Percentiles rank a stretch among this genome's conserved stretches.
phyloP scores from a whole-genome alignment of 2,113 vertebrate species.

The Pterocles burchelli region DNA sequence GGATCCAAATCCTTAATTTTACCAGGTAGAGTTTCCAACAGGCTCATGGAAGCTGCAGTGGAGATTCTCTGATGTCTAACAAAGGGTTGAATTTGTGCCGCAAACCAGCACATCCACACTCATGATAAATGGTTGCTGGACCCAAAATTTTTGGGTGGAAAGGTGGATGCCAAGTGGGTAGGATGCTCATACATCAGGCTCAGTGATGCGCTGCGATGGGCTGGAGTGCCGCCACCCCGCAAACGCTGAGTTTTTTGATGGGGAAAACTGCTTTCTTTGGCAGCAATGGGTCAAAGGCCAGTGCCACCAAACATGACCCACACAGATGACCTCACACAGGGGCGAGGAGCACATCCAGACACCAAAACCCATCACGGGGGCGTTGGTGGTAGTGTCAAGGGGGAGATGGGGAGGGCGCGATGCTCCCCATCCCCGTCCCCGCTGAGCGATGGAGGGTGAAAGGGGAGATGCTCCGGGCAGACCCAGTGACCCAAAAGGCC shows the following conservation, averaged over 20 bases:
- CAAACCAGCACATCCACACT: background rate
- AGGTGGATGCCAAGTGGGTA: background rate
- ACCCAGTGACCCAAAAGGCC: conserved; percentile 66
- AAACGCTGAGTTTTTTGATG: rapidly evolving
- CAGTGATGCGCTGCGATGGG: background rate
- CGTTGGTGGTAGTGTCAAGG: too few relatives aligned
- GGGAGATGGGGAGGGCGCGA: background rate
- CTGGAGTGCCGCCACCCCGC: too few relatives aligned
- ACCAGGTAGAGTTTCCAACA: background rate
- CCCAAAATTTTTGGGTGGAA: background rate
- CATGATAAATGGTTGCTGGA: background rate
- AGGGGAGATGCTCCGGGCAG: conserved; percentile 45
- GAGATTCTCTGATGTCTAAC: background rate
- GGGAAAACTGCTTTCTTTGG: background rate
- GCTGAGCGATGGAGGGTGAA: conserved; percentile 21
- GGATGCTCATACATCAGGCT: background rate
- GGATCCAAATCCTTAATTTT: background rate
- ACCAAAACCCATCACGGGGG: rapidly evolving
- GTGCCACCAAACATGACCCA: background rate
- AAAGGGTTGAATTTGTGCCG: background rate
- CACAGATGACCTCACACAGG: background rate
- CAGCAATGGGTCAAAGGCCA: background rate
- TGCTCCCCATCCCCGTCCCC: background rate
- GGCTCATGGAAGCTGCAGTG: background rate
- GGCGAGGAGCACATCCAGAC: background rate